phyloP scores from a whole-genome alignment of 2,888 invertebrate species.

The Drosophila stalkeri region DNA sequence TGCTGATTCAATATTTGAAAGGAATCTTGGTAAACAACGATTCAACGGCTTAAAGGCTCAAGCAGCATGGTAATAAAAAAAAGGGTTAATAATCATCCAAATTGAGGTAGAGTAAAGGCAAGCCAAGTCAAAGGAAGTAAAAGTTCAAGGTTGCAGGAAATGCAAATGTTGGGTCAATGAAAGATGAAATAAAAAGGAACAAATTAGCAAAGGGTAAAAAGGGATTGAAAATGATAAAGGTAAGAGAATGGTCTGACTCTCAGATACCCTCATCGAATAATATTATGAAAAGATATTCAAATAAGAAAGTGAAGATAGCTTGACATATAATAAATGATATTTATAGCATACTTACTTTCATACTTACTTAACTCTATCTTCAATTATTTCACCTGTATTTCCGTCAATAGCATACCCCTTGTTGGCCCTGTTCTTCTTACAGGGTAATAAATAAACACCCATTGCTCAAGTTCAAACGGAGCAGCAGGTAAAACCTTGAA shows the following conservation, averaged over 20 bases:
- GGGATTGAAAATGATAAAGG: background rate
- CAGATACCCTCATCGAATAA: background rate
- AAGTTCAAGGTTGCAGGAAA: slow-evolving; percentile 30
- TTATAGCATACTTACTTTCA: too few species aligned
- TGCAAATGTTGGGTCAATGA: background rate
- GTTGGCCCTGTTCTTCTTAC: background rate
- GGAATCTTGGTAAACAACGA: background rate
- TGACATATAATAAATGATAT: background rate
- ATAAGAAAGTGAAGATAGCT: background rate
- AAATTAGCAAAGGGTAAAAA: background rate
- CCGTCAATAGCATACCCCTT: background rate
- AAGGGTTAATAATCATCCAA: background rate
- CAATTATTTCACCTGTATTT: too few species aligned
- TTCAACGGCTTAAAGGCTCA: slow-evolving; percentile 8
- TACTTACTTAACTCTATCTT: too few species aligned
- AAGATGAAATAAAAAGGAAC: background rate
- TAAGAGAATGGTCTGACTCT: background rate
- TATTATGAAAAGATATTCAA: too few species aligned
- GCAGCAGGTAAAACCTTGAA: background rate
- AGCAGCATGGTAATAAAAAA: background rate
- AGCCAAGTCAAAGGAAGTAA: slow-evolving; percentile 8
- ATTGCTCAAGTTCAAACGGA: background rate
- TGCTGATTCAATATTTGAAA: slow-evolving; percentile 18
- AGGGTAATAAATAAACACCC: background rate
- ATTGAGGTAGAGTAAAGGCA: background rate